Base-by-base conservation (phyloP, 2,113 vertebrate species). In the Apus apus region DNA sequence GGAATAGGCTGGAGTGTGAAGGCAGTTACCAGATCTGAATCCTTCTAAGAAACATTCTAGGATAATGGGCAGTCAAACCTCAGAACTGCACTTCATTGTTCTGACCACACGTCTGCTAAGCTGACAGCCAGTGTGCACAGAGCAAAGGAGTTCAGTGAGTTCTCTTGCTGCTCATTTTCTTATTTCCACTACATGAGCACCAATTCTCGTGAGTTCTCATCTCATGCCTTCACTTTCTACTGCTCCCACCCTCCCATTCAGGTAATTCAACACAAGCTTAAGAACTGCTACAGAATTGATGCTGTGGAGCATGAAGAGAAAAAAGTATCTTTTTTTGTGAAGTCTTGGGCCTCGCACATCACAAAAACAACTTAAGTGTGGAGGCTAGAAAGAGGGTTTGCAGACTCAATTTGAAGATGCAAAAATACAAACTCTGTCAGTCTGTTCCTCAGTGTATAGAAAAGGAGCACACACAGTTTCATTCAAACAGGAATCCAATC, bases 401-500 rank as follows among this genome's bases (percentile, higher is more conserved):
- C 82, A 79, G 65, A 72, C 43, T 56, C 50, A 19, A 73, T 91
- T 43, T 79, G 62, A 51, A 74, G 68, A 34, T 46, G 62, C 26
- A 66, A 64, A 82, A 80, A 65, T 19, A 80, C 32, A 89, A 84
- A 71, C 23, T 30, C 70, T 64, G 40, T 38, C 60, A 86, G 48
- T 26, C 79, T 90, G 51, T 23, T 89, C 88, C 83, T 88, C 34
- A 45, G 64, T 29, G 83, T 32, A 38, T 71, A 51, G 62, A 72
- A 86, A 88, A 75, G 71, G 65, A 96, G 66, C 80, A 90, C 79
- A 61, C 1, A 20, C 72, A 93, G 83, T 90, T 90, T 93, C 45
- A 56, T 67, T 90, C 8, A 11, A 80, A 95, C 46, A 67, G 20
- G 61, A 90, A 93, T 86, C 36, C 61, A 90, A 26, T 83, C 88